These are phyloP conservation scores for Apogon talboti DNA, from an alignment of 2,797 vertebrate genomes.

Conservation along the genomic window DNA sequence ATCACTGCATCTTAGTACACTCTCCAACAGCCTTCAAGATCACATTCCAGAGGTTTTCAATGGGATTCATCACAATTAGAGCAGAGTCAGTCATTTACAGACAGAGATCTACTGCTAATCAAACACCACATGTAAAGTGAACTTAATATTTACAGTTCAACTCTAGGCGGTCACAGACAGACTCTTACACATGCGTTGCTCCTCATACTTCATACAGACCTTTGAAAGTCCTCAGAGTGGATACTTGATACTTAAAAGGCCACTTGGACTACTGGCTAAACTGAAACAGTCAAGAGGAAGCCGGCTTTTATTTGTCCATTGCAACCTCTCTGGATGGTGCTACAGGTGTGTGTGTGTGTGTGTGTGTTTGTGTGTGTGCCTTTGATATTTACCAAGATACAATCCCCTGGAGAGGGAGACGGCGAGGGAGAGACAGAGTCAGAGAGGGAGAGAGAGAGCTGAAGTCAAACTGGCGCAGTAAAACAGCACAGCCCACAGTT, in stretches of 20 bases:
- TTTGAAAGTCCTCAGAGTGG: constrained; percentile 46
- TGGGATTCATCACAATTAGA: no score
- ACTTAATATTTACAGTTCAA: not conserved
- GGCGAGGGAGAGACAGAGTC: not conserved
- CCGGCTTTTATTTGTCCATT: constrained; percentile 44
- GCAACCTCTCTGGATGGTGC: constrained; percentile 17
- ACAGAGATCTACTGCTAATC: no score
- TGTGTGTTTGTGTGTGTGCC: constrained; percentile 1
- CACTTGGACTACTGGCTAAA: constrained; percentile 43
- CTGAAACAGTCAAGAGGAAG: constrained; percentile 43
- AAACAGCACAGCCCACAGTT: constrained; percentile 58
- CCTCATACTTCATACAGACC: constrained; percentile 38
- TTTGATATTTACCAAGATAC: constrained; percentile 59
- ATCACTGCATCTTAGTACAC: no score
- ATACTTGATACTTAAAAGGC: constrained; percentile 51
- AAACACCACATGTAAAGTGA: no score
- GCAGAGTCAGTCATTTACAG: no score
- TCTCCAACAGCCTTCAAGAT: no score
- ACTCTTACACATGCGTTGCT: constrained; percentile 15
- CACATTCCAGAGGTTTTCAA: no score
- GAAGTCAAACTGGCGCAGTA: constrained; percentile 39
- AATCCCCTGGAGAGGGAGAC: constrained; percentile 34
- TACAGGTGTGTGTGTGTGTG: constrained; percentile 35
- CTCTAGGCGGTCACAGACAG: constrained; percentile 7
- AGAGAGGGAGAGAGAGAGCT: constrained; percentile 15